A percentile compares a stretch with the other conserved stretches of the same genome.
Conservation (phyloP, 1,140 invertebrate genomes). For the Drosophila varians region DNA sequence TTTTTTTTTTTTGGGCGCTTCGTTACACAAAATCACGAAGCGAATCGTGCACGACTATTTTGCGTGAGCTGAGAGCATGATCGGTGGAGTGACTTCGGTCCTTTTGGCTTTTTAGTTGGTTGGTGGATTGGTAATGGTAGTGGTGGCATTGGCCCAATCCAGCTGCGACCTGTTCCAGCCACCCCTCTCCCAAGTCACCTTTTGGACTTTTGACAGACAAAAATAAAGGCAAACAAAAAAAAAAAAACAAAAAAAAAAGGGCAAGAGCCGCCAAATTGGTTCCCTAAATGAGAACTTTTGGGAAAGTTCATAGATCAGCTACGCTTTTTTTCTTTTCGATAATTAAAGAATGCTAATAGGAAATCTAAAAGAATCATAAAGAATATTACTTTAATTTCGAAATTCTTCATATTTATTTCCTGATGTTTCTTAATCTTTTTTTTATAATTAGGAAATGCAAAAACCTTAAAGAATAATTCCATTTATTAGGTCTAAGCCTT, state of each 20-base stretch:
- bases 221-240: too few relatives aligned
- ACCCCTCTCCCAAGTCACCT: constrained; percentile 19
- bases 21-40: constrained; percentile 83
- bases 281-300: not conserved
- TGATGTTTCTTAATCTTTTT: too few relatives aligned
- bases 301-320: not conserved
- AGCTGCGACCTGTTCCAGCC: constrained; percentile 36
- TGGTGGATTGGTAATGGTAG: not conserved
- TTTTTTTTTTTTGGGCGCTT: constrained; percentile 79
- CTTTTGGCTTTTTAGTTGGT: constrained; percentile 28
- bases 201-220: constrained; percentile 37
- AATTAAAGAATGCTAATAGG: not conserved
- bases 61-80: constrained; percentile 84
- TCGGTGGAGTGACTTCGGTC: constrained; percentile 56
- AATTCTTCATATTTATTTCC: too few relatives aligned
- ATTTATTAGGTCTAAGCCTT: too few relatives aligned
- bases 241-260: constrained; percentile 21
- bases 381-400: too few relatives aligned
- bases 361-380: too few relatives aligned
- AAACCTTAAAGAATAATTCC: too few relatives aligned
- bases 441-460: too few relatives aligned
- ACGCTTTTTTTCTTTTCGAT: not conserved
- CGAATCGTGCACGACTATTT: constrained; percentile 84
- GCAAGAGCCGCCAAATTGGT: constrained; percentile 32
- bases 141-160: constrained; percentile 9